Conservation (phyloP, 2,888 invertebrate genomes). For the Glaucopsyche alexis region DNA sequence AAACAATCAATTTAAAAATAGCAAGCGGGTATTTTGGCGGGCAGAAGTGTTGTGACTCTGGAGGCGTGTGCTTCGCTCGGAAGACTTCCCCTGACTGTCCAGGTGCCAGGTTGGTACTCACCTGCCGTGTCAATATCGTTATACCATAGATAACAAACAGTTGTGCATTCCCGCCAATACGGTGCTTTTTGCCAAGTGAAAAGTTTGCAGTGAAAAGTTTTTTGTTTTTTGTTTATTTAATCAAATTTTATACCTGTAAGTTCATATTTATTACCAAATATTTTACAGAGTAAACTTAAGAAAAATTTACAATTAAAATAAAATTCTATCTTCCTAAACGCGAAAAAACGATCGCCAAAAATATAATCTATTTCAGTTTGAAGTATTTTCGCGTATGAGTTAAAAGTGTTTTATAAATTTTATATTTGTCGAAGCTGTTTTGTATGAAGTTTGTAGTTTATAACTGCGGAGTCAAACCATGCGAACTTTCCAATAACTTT, state of each 20-base stretch:
- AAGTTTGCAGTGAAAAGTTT: neutral
- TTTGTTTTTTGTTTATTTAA: neutral
- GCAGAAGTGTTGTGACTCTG: slow-evolving; percentile 51
- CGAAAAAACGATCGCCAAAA: neutral
- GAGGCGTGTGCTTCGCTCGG: slow-evolving; percentile 70
- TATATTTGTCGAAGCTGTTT: slow-evolving; percentile 1
- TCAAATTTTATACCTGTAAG: neutral
- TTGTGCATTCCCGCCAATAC: slow-evolving; percentile 55
- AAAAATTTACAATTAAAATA: neutral
- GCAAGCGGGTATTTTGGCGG: slow-evolving; percentile 33
- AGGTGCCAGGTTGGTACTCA: slow-evolving; percentile 71
- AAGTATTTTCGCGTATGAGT: neutral
- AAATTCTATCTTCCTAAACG: neutral
- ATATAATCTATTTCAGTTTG: neutral
- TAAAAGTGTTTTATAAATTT: slow-evolving; percentile 9
- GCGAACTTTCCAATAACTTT: neutral
- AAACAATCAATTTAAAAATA: slow-evolving; percentile 72
- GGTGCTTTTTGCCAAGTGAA: slow-evolving; percentile 32
- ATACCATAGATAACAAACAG: slow-evolving; percentile 52
- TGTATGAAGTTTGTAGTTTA: slow-evolving; percentile 4
- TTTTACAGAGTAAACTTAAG: neutral
- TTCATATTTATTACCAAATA: neutral
- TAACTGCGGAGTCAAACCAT: neutral
- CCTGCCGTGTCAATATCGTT: slow-evolving; percentile 58
- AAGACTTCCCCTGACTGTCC: slow-evolving; percentile 58